These are phyloP conservation scores for Protaetia brevitarsis DNA, from an alignment of 1,140 invertebrate species.

Conservation along the genomic window DNA sequence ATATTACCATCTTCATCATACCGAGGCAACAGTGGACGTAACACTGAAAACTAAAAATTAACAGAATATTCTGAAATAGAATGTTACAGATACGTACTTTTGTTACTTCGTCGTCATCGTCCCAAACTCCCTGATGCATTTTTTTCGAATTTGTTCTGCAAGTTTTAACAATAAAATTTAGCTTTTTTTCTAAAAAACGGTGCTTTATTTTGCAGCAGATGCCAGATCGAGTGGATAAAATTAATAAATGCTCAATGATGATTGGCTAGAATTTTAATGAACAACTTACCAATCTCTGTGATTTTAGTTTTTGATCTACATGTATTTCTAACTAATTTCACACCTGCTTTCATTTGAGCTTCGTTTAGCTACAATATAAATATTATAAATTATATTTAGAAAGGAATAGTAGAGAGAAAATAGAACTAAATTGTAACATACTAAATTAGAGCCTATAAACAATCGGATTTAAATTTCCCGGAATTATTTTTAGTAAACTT, in stretches of 20 bases:
- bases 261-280: no score
- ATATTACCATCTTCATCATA: conserved; percentile 21
- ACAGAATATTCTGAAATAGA: background rate
- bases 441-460: no score
- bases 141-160: conserved; percentile 25
- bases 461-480: no score
- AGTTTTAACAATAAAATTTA: no score
- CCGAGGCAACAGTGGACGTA: background rate
- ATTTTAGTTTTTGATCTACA: conserved; percentile 26
- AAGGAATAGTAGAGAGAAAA: background rate
- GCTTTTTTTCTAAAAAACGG: conserved; percentile 7
- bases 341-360: conserved; percentile 25
- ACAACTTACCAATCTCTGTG: conserved; percentile 25
- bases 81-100: conserved; percentile 18
- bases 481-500: no score
- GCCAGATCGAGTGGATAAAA: background rate
- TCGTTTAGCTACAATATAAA: conserved; percentile 24
- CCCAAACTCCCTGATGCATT: conserved; percentile 26
- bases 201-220: no score
- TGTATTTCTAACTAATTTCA: conserved; percentile 24
- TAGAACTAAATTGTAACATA: background rate
- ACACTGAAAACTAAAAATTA: conserved; percentile 17
- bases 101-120: conserved; percentile 1
- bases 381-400: background rate
- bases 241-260: no score